phyloP scores from a whole-genome alignment of 2,888 invertebrate species.

The Diadegma fenestrale region DNA sequence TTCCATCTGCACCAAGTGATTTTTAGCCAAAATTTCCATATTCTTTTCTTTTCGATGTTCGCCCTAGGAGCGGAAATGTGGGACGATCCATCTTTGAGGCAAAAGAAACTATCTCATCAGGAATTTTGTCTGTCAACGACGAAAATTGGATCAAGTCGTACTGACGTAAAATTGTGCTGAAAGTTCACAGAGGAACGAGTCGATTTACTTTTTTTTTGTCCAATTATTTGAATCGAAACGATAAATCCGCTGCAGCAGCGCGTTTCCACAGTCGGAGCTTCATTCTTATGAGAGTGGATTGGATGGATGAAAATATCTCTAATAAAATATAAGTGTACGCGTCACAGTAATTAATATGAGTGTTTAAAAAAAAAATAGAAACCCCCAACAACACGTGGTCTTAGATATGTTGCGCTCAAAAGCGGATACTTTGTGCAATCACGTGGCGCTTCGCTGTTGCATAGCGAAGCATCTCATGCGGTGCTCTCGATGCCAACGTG shows the following conservation, averaged over 20 bases:
- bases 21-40: conserved; percentile 15
- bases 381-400: conserved; percentile 26
- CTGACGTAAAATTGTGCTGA: background rate
- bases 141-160: background rate
- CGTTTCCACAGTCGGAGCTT: background rate
- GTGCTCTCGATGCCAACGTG: conserved; percentile 77
- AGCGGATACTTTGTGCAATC: conserved; percentile 78
- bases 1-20: conserved; percentile 23
- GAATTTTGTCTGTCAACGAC: background rate
- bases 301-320: background rate
- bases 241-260: background rate
- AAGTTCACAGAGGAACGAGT: background rate
- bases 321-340: conserved; percentile 3
- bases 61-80: background rate
- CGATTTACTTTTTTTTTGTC: background rate
- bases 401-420: conserved; percentile 53
- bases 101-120: conserved; percentile 7
- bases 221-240: background rate
- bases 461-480: conserved; percentile 76
- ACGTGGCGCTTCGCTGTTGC: conserved; percentile 71
- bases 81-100: background rate
- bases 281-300: background rate
- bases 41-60: background rate
- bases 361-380: conserved; percentile 6
- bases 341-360: conserved; percentile 20